A percentile compares a stretch with the other conserved stretches of the same genome.
Conservation (phyloP, 2,888 invertebrate species). For the Therioaphis trifolii region DNA sequence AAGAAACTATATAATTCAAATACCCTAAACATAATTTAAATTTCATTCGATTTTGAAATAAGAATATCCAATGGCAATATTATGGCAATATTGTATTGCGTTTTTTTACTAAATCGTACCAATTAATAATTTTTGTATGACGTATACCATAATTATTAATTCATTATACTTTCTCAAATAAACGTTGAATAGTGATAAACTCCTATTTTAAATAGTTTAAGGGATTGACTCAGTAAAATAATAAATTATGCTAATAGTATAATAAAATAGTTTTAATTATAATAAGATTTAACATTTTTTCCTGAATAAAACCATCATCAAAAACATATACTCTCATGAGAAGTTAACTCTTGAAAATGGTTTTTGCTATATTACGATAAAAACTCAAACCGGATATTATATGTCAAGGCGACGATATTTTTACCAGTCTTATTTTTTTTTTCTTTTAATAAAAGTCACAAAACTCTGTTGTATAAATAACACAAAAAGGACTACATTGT, state of each 20-base stretch:
- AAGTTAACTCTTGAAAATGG: conserved; percentile 10
- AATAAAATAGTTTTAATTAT: neutral
- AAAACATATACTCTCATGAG: neutral
- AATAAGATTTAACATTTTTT: neutral
- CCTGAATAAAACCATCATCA: neutral
- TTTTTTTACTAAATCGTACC: too few relatives aligned
- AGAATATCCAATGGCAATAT: too few relatives aligned
- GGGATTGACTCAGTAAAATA: too few relatives aligned
- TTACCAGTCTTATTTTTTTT: conserved; percentile 33
- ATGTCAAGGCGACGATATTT: conserved; percentile 4
- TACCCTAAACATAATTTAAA: too few relatives aligned
- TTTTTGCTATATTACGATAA: conserved; percentile 12
- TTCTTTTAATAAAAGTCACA: conserved; percentile 29
- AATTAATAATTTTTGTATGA: too few relatives aligned
- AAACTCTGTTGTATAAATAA: conserved; percentile 3
- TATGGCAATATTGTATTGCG: too few relatives aligned
- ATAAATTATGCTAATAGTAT: neutral
- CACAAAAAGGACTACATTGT: neutral
- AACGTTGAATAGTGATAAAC: too few relatives aligned
- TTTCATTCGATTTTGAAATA: too few relatives aligned
- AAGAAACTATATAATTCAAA: too few relatives aligned
- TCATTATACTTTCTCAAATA: too few relatives aligned
- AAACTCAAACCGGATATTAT: conserved; percentile 43
- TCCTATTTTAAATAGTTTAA: too few relatives aligned
- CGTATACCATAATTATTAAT: too few relatives aligned